Base-by-base conservation (phyloP, 2,888 invertebrate genomes). In the Agrochola litura region DNA sequence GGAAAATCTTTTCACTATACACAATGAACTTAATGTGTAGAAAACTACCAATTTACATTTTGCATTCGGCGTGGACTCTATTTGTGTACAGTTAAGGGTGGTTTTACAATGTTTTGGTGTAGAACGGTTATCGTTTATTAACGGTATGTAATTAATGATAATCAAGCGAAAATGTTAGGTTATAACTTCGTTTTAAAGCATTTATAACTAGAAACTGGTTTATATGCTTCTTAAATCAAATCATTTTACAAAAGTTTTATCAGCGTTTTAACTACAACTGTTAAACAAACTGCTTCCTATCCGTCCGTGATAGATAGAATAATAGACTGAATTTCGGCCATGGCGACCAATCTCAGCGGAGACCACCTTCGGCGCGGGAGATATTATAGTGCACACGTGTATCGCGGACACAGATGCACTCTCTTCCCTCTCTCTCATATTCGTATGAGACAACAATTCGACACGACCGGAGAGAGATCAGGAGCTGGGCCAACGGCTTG, bases 1-100 rank as follows among this genome's bases (percentile, higher is more conserved):
- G 95, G 96, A 96, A 96, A 92, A 92, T 90, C 89, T 96, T 96
- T 96, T 96, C 96, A 94, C 95, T 91, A 89, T 89, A 86, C 90
- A 94, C 94, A 95, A 95, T 95, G 93, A 89, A 88, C 88, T 86
- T 84, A 89, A 87, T 86, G 79, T 82, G 84, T 89, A 88, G 89
- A 86, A 88, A 90, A 87, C 89, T 86, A 80, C 86, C 75, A 86
- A 80, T 77, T 79, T 89, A 85, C 72, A 76, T 84, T 76, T 54
- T 90, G 84, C 89, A 37, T 25, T 65, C 37, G 14, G 12, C 70
- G 37, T 83, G 52, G 66, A 81, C 85, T 81, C 75, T 88, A 82
- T 72, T 6, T 12, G 6, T 60, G 16, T 64, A 0, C 1, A 0
- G 0, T 10, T 86, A 86, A 77, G 68, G 80, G 66, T 61, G 49